A percentile compares a stretch with the other conserved stretches of the same genome.
phyloP scores from a whole-genome alignment of 2,113 vertebrate species.

The Coreoperca whiteheadi region DNA sequence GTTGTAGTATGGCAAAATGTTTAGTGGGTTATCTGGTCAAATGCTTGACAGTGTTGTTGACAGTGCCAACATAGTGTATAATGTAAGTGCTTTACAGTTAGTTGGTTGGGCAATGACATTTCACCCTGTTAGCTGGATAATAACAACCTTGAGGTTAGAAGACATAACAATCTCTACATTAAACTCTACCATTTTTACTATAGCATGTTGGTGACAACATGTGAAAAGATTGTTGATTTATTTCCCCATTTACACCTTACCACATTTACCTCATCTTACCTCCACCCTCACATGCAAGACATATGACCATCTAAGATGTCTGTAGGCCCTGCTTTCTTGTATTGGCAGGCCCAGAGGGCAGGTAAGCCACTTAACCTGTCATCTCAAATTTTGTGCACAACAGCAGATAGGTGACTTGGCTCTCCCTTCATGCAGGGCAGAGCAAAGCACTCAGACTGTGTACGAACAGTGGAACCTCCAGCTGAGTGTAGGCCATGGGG shows the following conservation, averaged over 20 bases:
- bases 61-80: too few relatives aligned
- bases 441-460: slow-evolving; percentile 52
- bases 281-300: slow-evolving; percentile 25
- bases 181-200: slow-evolving; percentile 1
- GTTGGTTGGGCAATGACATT: neutral
- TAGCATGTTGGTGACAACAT: slow-evolving; percentile 13
- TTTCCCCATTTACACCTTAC: neutral
- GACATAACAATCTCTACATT: slow-evolving; percentile 4
- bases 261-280: slow-evolving; percentile 16
- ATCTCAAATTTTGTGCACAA: slow-evolving; percentile 78
- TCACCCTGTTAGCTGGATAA: neutral
- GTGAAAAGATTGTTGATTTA: slow-evolving; percentile 2
- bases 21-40: neutral
- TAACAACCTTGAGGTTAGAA: slow-evolving; percentile 11
- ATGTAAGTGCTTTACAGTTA: neutral
- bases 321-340: slow-evolving; percentile 60
- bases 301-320: slow-evolving; percentile 37
- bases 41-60: too few relatives aligned
- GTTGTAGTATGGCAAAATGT: neutral
- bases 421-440: slow-evolving; percentile 44
- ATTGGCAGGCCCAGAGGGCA: slow-evolving; percentile 71
- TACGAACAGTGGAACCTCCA: slow-evolving; percentile 43
- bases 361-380: slow-evolving; percentile 86
- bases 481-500: slow-evolving; percentile 57
- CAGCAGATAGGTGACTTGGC: slow-evolving; percentile 62